phyloP scores from a whole-genome alignment of 2,888 invertebrate genomes.

The Anagyrus pseudococci region DNA sequence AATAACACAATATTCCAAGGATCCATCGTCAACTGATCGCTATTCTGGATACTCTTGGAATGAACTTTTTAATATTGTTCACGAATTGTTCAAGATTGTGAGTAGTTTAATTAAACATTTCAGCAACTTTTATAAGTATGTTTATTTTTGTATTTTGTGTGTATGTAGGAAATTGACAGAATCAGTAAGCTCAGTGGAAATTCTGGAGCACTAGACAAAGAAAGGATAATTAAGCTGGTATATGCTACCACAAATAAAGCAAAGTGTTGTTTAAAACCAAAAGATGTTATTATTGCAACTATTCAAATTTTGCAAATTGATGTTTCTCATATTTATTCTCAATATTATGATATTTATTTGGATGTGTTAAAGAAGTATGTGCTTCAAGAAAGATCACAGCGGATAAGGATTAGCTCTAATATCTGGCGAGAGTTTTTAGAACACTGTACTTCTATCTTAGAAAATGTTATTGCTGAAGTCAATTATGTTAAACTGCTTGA shows the following conservation, averaged over 20 bases:
- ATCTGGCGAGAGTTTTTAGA: constrained; percentile 66
- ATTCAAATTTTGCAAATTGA: constrained; percentile 52
- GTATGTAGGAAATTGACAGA: constrained; percentile 65
- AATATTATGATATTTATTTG: constrained; percentile 66
- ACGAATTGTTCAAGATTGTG: constrained; percentile 45
- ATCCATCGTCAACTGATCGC: neutral
- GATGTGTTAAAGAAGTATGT: constrained; percentile 66
- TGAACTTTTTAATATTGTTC: constrained; percentile 43
- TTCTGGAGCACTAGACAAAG: constrained; percentile 51
- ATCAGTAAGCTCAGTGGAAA: constrained; percentile 62
- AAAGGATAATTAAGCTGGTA: constrained; percentile 43
- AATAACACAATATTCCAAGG: constrained; percentile 44
- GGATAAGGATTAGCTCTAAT: constrained; percentile 63
- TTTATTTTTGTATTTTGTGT: constrained; percentile 10
- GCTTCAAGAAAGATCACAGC: constrained; percentile 64
- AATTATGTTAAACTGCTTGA: constrained; percentile 63
- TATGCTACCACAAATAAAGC: constrained; percentile 42
- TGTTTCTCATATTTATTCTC: constrained; percentile 49
- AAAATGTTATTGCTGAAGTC: constrained; percentile 53
- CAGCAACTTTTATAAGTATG: neutral
- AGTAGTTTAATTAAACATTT: too few relatives aligned
- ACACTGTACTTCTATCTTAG: constrained; percentile 46
- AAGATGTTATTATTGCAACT: constrained; percentile 44
- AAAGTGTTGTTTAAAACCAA: constrained; percentile 39
- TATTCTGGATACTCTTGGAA: constrained; percentile 43